phyloP scores from a whole-genome alignment of 1,140 invertebrate species.

The Drusus annulatus region DNA sequence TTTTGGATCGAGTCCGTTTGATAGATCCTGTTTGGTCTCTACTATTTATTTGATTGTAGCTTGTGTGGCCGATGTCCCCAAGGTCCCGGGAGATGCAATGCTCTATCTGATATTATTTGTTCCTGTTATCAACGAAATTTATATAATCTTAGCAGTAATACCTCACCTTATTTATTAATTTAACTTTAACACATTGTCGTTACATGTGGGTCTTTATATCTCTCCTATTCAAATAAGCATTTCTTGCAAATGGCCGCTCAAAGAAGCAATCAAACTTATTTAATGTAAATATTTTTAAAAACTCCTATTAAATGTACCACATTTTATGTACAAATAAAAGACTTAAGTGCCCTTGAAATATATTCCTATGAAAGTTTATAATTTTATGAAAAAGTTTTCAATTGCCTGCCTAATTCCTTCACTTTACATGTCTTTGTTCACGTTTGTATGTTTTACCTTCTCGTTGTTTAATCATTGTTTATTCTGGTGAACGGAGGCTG shows the following conservation, averaged over 20 bases:
- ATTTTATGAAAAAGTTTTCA: no score
- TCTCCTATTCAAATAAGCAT: neutral
- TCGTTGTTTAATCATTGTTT: neutral
- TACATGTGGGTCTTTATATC: no score
- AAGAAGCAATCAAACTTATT: neutral
- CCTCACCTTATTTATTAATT: constrained; percentile 39
- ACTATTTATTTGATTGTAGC: constrained; percentile 35
- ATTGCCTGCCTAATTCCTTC: no score
- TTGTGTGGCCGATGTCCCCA: neutral
- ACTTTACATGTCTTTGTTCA: no score
- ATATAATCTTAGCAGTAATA: constrained; percentile 28
- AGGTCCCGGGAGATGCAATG: neutral
- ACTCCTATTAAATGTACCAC: constrained; percentile 1
- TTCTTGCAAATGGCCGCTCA: constrained; percentile 1
- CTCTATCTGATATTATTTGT: constrained; percentile 43
- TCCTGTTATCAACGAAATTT: constrained; percentile 47
- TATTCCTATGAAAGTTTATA: neutral
- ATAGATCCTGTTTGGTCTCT: constrained; percentile 23
- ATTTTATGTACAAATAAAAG: constrained; percentile 23
- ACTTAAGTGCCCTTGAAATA: constrained; percentile 17
- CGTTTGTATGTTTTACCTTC: no score
- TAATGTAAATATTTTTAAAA: constrained; percentile 9
- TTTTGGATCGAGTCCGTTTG: constrained; percentile 23
- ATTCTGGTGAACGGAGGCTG: neutral
- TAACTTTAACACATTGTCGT: no score